Conservation (phyloP, 2,888 invertebrate species). For the Icerya purchasi region DNA sequence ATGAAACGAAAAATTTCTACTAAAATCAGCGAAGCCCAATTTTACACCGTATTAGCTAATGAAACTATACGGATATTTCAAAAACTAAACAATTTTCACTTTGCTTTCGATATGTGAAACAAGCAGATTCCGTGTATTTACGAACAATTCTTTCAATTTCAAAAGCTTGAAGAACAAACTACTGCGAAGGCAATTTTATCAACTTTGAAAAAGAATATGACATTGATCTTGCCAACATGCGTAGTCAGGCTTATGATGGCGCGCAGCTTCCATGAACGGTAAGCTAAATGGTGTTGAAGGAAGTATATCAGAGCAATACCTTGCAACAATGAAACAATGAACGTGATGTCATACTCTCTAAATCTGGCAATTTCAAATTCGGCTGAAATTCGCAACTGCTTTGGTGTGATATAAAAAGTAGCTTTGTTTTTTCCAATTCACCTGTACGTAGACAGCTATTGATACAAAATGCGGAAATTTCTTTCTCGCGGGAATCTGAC, state of each 20-base stretch:
- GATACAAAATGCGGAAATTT: background rate
- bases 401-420: background rate
- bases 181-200: background rate
- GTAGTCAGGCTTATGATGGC: background rate
- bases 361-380: background rate
- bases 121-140: background rate
- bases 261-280: too few relatives aligned
- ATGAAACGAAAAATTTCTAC: too few relatives aligned
- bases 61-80: too few relatives aligned
- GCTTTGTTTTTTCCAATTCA: background rate
- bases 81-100: background rate
- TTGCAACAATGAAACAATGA: background rate
- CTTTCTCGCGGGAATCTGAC: background rate
- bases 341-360: background rate
- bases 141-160: background rate
- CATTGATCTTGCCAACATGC: background rate
- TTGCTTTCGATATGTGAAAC: background rate
- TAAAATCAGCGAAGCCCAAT: too few relatives aligned
- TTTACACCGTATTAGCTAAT: too few relatives aligned
- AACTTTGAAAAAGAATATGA: background rate
- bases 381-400: background rate
- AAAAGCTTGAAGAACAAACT: background rate
- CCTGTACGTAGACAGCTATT: background rate
- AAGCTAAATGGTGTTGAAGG: background rate
- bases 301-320: background rate